Percentiles rank a stretch among this genome's conserved stretches.
These are phyloP conservation scores for Sylvilagus floridanus DNA, from an alignment of 2,797 vertebrate genomes.

Conservation along the genomic window DNA sequence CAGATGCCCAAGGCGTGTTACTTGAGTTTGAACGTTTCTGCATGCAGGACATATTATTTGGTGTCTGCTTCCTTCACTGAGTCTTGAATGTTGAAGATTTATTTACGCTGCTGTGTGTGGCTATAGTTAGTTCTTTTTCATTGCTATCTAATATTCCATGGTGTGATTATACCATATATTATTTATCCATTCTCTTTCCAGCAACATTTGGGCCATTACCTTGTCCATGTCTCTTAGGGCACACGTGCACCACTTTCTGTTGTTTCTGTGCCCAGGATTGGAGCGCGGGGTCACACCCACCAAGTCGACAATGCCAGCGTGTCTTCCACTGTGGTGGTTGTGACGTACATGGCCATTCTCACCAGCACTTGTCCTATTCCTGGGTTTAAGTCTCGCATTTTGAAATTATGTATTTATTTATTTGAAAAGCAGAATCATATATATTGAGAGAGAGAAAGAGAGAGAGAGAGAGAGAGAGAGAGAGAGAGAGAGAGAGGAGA, in stretches of 20 bases:
- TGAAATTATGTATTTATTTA: too few relatives aligned
- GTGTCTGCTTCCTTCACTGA: background rate
- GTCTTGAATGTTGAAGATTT: slow-evolving; percentile 12
- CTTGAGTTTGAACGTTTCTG: slow-evolving; percentile 11
- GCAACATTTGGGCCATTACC: background rate
- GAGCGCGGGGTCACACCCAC: background rate
- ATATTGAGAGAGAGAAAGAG: too few relatives aligned
- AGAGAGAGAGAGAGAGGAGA: too few relatives aligned
- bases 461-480: too few relatives aligned
- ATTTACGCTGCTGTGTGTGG: background rate
- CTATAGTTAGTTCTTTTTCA: background rate
- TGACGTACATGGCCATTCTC: fast-evolving
- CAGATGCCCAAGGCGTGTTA: background rate
- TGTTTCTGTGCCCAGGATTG: background rate
- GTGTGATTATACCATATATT: background rate
- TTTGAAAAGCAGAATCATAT: too few relatives aligned
- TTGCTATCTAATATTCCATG: background rate
- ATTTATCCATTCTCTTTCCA: background rate
- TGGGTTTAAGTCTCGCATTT: background rate
- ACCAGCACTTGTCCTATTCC: background rate
- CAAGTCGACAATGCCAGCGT: background rate
- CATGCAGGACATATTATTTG: background rate
- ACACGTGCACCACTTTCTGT: background rate
- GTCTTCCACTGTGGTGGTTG: background rate
- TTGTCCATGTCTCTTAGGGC: background rate